Evolutionary conservation across 2,113 vertebrate species (phyloP), one percentile per base, ranked within the genome.

Genomic region (Engraulis encrasicolus): DNA sequence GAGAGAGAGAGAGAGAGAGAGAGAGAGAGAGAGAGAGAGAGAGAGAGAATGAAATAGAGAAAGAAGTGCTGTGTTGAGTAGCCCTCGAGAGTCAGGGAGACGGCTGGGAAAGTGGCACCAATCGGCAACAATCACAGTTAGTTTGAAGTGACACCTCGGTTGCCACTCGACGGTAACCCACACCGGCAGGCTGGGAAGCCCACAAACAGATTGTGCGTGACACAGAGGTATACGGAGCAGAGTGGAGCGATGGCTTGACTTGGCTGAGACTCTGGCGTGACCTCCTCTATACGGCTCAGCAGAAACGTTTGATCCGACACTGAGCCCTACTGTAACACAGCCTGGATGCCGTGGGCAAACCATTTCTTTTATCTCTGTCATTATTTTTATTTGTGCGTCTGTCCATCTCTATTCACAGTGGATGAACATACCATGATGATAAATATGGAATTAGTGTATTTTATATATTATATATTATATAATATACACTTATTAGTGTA

Each of bases 91-190:
- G 93, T 89, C 88, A 89, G 90, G 91, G 92, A 89, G 85, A 66
- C 74, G n/a, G 54, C n/a, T 9, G n/a, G 23, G n/a, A 31, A n/a
- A 23, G 54, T 23, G 79, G n/a, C n/a, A n/a, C n/a, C 18, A 78
- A 87, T 84, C 58, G 38, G 89, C 93, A 92, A 95, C 93, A 88
- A 93, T 97, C 96, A 97, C 93, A 91, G 85, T 94, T 96, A 96
- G 96, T 34, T 84, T 94, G 95, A 95, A 96, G 91, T 96, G 96
- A 97, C 97, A 93, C 93, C 90, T 95, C 87, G 94, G 90, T 93
- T 95, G 92, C 97, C 93, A 92, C 90, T 95, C 87, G 94, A 90
- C 93, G 95, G 92, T 94, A 95, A 93, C 89, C 91, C 91, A 94
- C 90, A 93, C 93, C 92, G 87, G 79, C 77, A 80, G 80, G 34